These are phyloP conservation scores for Zaprionus capensis DNA, from an alignment of 1,140 invertebrate genomes.

Conservation along the genomic window DNA sequence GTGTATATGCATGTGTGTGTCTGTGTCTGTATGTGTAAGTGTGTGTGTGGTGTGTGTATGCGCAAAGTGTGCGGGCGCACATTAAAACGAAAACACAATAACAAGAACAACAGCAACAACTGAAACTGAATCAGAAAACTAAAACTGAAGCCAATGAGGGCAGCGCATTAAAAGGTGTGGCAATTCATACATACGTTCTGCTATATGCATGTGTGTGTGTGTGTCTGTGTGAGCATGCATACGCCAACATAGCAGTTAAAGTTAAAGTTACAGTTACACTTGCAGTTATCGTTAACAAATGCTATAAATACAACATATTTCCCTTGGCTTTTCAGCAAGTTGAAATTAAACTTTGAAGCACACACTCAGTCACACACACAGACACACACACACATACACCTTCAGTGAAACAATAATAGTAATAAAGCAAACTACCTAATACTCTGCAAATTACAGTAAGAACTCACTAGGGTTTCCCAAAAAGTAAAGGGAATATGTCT, in stretches of 20 bases:
- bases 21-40: neutral
- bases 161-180: conserved; percentile 67
- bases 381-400: too few species aligned
- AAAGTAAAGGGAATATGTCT: too few species aligned
- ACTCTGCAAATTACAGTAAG: too few species aligned
- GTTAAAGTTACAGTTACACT: neutral
- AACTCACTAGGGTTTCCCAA: too few species aligned
- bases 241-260: conserved; percentile 43
- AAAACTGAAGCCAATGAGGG: conserved; percentile 43
- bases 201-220: neutral
- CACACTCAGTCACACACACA: conserved; percentile 17
- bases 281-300: conserved; percentile 22
- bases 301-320: conserved; percentile 53
- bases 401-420: too few species aligned
- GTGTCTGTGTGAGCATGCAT: conserved; percentile 20
- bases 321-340: conserved; percentile 54
- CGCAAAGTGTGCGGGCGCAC: conserved; percentile 66
- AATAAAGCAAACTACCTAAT: too few species aligned
- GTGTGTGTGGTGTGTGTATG: conserved; percentile 32
- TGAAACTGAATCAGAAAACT: conserved; percentile 25
- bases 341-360: neutral
- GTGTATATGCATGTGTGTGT: conserved; percentile 13
- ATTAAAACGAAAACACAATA: conserved; percentile 61
- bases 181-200: conserved; percentile 43
- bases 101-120: conserved; percentile 20